Evolutionary conservation across 2,113 vertebrate genomes (phyloP), one percentile per base, ranked within the genome.

Genomic region (Anhinga rufa): DNA sequence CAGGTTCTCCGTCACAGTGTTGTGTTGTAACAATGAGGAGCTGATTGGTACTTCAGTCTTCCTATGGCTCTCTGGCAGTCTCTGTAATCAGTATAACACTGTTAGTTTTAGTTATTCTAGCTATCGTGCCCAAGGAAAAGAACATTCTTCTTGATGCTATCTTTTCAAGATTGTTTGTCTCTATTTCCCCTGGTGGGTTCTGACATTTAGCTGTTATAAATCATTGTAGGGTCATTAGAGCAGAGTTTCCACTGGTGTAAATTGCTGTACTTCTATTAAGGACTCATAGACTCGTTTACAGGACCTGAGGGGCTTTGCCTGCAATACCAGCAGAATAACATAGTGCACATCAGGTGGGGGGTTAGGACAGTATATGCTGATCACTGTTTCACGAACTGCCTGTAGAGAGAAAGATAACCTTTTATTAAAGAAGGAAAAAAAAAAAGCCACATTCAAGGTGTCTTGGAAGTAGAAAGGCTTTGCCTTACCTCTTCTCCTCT

Each of bases 121-220:
- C 46, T 66, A 14, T 36, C 2, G 1, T 60, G 62, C 58, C 66
- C 14, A 82, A 74, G 82, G 52, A 11, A 44, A 86, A 91, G 76
- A 42, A 46, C 14, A 13, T 80, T 90, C 78, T 93, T 91, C 72
- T 70, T 86, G 40, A 69, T 87, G 16, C 66, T 77, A 1, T 86
- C 40, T 19, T 86, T 89, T 93, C 49, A 79, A 66, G 77, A 58
- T 12, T 46, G 44, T 89, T 93, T 4, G 8, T 74, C 76, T 88
- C 48, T 66, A 24, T 93, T 93, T 96, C 32, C 66, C 55, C 9
- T 18, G 48, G 81, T 82, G 83, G 8, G 7, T 92, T 89, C 81
- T 69, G 86, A 91, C 70, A 76, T 81, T 91, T 82, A 92, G 70
- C 69, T 92, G 51, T 5, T 91, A 62, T 74, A 95, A 96, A 95